Percentiles rank a stretch among this genome's conserved stretches.
Conservation (phyloP, 1,140 invertebrate genomes). For the Phenacoccus solenopsis region DNA sequence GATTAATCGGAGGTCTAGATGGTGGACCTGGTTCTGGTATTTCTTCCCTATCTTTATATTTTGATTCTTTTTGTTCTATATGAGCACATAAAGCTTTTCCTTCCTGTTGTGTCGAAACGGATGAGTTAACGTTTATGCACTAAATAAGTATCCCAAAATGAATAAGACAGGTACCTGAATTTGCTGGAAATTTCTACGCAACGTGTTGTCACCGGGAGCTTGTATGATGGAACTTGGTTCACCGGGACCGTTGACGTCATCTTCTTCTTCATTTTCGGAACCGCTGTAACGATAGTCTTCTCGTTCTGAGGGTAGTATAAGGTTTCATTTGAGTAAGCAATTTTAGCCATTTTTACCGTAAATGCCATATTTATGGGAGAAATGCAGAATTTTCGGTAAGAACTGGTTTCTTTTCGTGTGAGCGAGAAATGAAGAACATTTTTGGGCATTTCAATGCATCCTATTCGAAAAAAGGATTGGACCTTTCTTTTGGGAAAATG, state of each 20-base stretch:
- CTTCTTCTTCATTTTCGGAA: constrained; percentile 80
- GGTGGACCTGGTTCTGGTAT: constrained; percentile 69
- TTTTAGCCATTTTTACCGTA: too few species aligned
- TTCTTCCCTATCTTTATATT: constrained; percentile 34
- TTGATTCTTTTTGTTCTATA: constrained; percentile 38
- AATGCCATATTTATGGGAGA: too few species aligned
- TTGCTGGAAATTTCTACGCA: constrained; percentile 91
- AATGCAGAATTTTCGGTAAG: too few species aligned
- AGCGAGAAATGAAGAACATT: too few species aligned
- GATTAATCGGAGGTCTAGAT: constrained; percentile 60
- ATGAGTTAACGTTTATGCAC: too few species aligned
- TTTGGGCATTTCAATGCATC: too few species aligned
- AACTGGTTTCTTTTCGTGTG: too few species aligned
- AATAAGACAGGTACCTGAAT: constrained; percentile 50
- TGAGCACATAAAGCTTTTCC: constrained; percentile 49
- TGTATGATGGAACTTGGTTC: constrained; percentile 83
- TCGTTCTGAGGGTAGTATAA: constrained; percentile 47
- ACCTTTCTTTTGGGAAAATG: too few species aligned
- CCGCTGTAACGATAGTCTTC: constrained; percentile 60
- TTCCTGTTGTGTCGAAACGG: constrained; percentile 37
- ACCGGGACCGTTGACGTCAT: constrained; percentile 66
- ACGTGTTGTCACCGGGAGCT: constrained; percentile 75
- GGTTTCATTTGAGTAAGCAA: too few species aligned
- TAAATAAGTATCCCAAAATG: too few species aligned
- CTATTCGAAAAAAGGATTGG: too few species aligned